Base-by-base conservation (phyloP, 2,113 vertebrate species). In the Bombycilla garrulus region DNA sequence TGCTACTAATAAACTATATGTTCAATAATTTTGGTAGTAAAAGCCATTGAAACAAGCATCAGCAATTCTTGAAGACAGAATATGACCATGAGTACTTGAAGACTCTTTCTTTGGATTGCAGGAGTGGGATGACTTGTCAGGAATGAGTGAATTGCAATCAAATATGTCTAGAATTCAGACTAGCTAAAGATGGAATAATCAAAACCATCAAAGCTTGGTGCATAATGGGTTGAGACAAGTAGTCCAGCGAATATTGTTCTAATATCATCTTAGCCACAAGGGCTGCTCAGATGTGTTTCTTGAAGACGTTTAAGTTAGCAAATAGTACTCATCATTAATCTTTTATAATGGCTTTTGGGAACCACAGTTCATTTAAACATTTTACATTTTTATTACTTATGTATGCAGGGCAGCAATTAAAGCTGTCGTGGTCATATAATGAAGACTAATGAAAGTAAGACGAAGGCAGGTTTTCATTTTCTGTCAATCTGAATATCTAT, bases 281-380 rank as follows among this genome's bases (percentile, higher is more conserved):
- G 76, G 89, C 90, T 91, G 85, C 90, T 96, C 90, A 91, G 95
- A 97, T 96, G 93, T 72, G 90, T 91, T 93, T 95, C 95, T 95
- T 88, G 78, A 96, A 97, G 94, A 94, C 6, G 0, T 93, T 95
- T 94, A 95, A 93, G 88, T 96, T 97, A 96, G 96, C 89, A 91
- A 95, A 91, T 89, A 97, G 90, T 97, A 83, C 84, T 90, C 94
- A 60, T 97, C 98, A 97, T 98, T 98, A 98, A 98, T 98, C 98
- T 98, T 98, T 98, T 98, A 98, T 98, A 97, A 98, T 98, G 97
- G 97, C 97, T 98, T 98, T 97, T 97, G 97, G 98, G 98, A 98
- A 98, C 97, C 98, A 91, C 95, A 82, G 96, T 93, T 97, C 95
- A 90, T 96, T 97, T 96, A 97, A 97, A 95, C 97, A 97, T 98